These are phyloP conservation scores for Phenganax subtilis DNA, from an alignment of 92 coral and sea anemone species.

Conservation along the genomic window DNA sequence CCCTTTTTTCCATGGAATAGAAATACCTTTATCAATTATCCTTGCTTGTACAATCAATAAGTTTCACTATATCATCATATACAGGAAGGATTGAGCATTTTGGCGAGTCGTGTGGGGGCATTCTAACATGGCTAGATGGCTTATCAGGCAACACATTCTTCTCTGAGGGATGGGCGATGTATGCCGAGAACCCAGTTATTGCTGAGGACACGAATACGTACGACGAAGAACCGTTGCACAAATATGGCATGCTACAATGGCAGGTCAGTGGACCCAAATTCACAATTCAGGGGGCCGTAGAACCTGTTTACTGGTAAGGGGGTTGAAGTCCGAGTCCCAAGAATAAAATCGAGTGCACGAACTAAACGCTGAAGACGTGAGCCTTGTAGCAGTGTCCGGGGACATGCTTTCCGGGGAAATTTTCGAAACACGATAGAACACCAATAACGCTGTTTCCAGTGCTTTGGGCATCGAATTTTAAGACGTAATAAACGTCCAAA, in stretches of 20 bases:
- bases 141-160: slow-evolving; percentile 53
- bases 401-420: too few species aligned
- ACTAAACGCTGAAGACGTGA: too few species aligned
- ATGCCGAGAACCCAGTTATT: slow-evolving; percentile 69
- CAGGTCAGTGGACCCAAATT: slow-evolving; percentile 8
- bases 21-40: neutral
- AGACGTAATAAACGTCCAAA: too few species aligned
- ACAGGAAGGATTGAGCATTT: slow-evolving; percentile 51
- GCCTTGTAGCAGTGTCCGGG: too few species aligned
- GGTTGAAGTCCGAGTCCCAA: too few species aligned
- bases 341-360: too few species aligned
- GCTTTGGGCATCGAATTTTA: too few species aligned
- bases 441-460: too few species aligned
- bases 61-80: neutral
- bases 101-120: slow-evolving; percentile 48
- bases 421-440: too few species aligned
- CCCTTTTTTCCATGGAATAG: too few species aligned
- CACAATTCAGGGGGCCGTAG: neutral
- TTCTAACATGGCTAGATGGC: slow-evolving; percentile 49
- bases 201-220: slow-evolving; percentile 58
- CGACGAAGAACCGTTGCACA: slow-evolving; percentile 4
- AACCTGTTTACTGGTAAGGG: too few species aligned
- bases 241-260: slow-evolving; percentile 35
- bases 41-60: neutral
- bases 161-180: slow-evolving; percentile 94